phyloP scores from a whole-genome alignment of 2,888 invertebrate genomes.

The Philonicus albiceps region DNA sequence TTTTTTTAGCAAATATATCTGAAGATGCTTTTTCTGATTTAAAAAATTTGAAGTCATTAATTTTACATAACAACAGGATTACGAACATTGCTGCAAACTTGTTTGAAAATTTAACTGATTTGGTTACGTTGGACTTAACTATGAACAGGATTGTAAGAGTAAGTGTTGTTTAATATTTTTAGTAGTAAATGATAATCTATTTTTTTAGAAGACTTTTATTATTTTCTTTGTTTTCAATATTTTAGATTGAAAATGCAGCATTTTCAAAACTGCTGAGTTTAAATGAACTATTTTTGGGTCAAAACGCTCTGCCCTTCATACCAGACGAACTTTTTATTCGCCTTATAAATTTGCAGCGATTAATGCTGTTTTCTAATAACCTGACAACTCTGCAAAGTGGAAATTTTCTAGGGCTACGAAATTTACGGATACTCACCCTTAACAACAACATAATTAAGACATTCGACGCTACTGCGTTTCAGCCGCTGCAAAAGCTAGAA shows the following conservation, averaged over 20 bases:
- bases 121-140: slow-evolving; percentile 58
- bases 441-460: slow-evolving; percentile 69
- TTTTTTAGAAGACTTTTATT: no score
- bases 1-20: slow-evolving; percentile 55
- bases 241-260: slow-evolving; percentile 61
- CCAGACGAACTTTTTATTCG: slow-evolving; percentile 64
- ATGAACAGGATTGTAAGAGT: slow-evolving; percentile 59
- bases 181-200: no score
- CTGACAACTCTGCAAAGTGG: slow-evolving; percentile 62
- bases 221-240: neutral
- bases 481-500: slow-evolving; percentile 62
- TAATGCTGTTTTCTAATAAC: slow-evolving; percentile 68
- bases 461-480: slow-evolving; percentile 63
- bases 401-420: slow-evolving; percentile 64
- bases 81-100: slow-evolving; percentile 57
- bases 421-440: slow-evolving; percentile 67
- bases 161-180: slow-evolving; percentile 41
- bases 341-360: slow-evolving; percentile 62
- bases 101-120: slow-evolving; percentile 56
- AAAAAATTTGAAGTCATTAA: slow-evolving; percentile 58
- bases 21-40: slow-evolving; percentile 58
- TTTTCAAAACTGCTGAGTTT: slow-evolving; percentile 64
- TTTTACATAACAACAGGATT: slow-evolving; percentile 65
- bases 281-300: slow-evolving; percentile 66
- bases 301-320: slow-evolving; percentile 66